Percentiles rank a stretch among this genome's conserved stretches.
phyloP scores from a whole-genome alignment of 2,888 invertebrate species.

The Monoplex corrugatus region DNA sequence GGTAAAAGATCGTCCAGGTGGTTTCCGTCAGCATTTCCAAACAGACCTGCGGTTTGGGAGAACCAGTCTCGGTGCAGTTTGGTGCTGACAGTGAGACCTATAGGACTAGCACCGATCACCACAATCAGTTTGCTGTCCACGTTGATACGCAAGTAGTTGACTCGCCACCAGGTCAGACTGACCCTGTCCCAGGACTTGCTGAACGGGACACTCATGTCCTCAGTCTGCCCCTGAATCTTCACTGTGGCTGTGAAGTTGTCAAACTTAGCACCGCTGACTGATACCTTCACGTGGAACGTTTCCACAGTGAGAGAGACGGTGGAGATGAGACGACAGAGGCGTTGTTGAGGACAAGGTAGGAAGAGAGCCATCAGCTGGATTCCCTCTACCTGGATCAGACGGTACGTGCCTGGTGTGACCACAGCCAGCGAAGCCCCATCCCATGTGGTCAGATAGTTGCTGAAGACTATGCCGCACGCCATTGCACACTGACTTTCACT shows the following conservation, averaged over 20 bases:
- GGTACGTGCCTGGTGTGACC: constrained; percentile 41
- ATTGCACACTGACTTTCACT: not conserved
- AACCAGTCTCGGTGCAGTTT: constrained; percentile 55
- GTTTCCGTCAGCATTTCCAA: constrained; percentile 64
- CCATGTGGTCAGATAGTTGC: constrained; percentile 46
- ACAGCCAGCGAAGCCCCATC: constrained; percentile 36
- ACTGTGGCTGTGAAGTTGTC: constrained; percentile 25
- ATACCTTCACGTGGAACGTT: constrained; percentile 54
- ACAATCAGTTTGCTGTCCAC: constrained; percentile 57
- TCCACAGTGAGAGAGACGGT: constrained; percentile 58
- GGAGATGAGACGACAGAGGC: constrained; percentile 60
- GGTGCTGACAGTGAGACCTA: constrained; percentile 59
- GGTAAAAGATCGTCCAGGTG: constrained; percentile 64
- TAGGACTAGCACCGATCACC: constrained; percentile 58
- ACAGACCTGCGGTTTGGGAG: constrained; percentile 58
- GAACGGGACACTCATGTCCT: constrained; percentile 49
- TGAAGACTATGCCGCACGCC: constrained; percentile 31
- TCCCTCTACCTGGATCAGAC: constrained; percentile 11
- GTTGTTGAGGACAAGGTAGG: constrained; percentile 61
- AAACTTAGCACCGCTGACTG: constrained; percentile 48
- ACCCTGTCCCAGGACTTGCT: constrained; percentile 49
- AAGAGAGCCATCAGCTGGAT: constrained; percentile 55
- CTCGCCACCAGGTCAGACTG: constrained; percentile 58
- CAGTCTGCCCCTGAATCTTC: constrained; percentile 21
- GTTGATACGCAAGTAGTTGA: constrained; percentile 58